Evolutionary conservation across 2,113 vertebrate species (phyloP).

Genomic region (Salvator merianae): DNA sequence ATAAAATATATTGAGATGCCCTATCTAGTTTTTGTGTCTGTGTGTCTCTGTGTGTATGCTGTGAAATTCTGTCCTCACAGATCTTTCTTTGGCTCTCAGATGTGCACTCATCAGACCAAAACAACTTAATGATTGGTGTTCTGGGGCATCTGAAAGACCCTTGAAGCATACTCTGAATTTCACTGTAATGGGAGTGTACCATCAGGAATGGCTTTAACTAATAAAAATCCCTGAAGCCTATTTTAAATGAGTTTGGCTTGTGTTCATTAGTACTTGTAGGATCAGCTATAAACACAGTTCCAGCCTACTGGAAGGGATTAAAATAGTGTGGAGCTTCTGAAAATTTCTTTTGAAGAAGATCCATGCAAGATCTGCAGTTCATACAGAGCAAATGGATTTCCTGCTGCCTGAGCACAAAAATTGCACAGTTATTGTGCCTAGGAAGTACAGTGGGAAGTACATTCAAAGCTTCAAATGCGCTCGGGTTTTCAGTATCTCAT

Average conservation of each 20-base stretch:
- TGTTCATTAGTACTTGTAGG: background rate
- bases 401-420: too few relatives aligned
- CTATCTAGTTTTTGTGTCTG: background rate
- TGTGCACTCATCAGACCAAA: background rate
- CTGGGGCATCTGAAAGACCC: too few relatives aligned
- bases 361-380: too few relatives aligned
- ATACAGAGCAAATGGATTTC: too few relatives aligned
- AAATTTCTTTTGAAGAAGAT: too few relatives aligned
- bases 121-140: background rate
- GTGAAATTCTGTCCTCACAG: conserved; percentile 3
- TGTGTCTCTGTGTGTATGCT: background rate
- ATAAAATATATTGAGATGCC: conserved; percentile 20
- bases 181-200: background rate
- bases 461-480: too few relatives aligned
- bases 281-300: too few relatives aligned
- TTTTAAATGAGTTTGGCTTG: background rate
- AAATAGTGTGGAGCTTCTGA: too few relatives aligned
- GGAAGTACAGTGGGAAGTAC: too few relatives aligned
- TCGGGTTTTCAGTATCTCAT: too few relatives aligned
- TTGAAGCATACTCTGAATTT: background rate
- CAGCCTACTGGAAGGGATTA: too few relatives aligned
- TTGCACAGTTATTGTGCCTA: too few relatives aligned
- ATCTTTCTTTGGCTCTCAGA: background rate
- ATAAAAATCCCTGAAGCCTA: background rate
- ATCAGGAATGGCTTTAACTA: background rate